Evolutionary conservation across 2,113 vertebrate species (phyloP).

Genomic region (Rhagologus leucostigma): DNA sequence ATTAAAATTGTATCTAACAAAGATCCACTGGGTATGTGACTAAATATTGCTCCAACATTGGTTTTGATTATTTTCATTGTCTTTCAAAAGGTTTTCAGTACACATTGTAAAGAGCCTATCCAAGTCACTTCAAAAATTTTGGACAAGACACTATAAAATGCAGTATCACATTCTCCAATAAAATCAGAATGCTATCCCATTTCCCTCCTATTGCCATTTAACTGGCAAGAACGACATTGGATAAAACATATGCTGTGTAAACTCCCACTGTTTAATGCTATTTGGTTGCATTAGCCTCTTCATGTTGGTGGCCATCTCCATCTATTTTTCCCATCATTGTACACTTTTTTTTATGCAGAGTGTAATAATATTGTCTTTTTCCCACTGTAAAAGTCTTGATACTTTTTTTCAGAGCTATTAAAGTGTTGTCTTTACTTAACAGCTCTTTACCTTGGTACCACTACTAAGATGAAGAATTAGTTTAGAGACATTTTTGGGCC

Average conservation of each 20-base stretch:
- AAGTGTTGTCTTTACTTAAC: neutral
- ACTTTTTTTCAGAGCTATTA: neutral
- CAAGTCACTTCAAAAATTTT: neutral
- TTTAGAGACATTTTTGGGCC: neutral
- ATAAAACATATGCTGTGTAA: neutral
- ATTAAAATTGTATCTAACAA: neutral
- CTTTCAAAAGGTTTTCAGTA: neutral
- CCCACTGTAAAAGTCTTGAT: neutral
- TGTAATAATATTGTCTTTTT: neutral
- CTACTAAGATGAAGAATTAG: conserved; percentile 7
- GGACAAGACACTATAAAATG: neutral
- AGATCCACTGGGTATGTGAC: neutral
- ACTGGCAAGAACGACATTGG: neutral
- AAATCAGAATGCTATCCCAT: neutral
- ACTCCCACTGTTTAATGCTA: neutral
- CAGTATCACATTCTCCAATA: neutral
- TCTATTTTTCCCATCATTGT: neutral
- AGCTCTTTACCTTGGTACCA: neutral
- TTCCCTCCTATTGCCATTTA: neutral
- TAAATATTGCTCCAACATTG: neutral
- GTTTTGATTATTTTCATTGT: neutral
- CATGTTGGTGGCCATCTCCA: neutral
- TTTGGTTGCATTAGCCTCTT: neutral
- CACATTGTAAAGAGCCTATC: neutral
- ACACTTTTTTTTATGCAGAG: neutral